Conservation (phyloP, 2,113 vertebrate genomes). For the Aviceda subcristata region DNA sequence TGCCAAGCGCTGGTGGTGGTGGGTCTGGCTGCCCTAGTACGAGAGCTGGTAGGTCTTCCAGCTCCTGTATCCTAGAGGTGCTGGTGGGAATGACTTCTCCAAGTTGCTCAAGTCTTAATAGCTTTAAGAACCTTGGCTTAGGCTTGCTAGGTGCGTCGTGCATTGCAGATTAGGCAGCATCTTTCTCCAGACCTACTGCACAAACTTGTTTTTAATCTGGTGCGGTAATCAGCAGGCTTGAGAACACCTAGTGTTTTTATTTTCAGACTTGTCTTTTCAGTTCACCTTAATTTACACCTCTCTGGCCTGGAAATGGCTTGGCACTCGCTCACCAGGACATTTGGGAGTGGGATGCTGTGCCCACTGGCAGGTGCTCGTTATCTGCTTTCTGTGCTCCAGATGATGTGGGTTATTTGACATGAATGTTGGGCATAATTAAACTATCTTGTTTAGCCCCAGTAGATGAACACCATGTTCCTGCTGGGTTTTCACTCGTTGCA, state of each 20-base stretch:
- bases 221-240: not conserved
- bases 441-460: not conserved
- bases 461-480: not conserved
- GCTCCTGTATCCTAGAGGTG: not conserved
- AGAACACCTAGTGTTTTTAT: not conserved
- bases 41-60: not conserved
- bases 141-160: fast-evolving
- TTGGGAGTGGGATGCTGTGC: not conserved
- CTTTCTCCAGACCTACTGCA: not conserved
- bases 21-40: not conserved
- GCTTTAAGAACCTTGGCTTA: not conserved
- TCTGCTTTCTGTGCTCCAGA: not conserved
- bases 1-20: not conserved
- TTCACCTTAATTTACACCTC: not conserved
- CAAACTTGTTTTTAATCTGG: not conserved
- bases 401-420: fast-evolving
- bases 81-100: not conserved
- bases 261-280: not conserved
- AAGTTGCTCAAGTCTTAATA: not conserved
- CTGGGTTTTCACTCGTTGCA: not conserved
- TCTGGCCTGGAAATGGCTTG: fast-evolving
- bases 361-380: not conserved
- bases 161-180: not conserved
- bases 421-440: fast-evolving
- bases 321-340: fast-evolving